Evolutionary conservation across 2,888 invertebrate species (phyloP), one percentile per base, ranked within the genome.

Genomic region (Plusia festucae): DNA sequence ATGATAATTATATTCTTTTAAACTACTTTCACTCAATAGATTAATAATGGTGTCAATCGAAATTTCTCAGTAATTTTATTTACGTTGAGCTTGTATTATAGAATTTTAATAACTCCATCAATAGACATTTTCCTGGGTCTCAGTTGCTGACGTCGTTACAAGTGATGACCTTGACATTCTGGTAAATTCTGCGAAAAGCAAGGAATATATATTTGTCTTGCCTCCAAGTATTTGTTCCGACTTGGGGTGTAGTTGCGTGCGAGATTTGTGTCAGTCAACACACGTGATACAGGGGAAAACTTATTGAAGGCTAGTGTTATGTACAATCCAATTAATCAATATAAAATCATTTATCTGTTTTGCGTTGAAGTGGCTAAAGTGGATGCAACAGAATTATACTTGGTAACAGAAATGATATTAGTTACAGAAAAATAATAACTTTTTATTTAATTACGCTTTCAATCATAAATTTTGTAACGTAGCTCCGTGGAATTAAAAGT

Each of bases 401-500:
- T 30, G 9, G 0, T 9, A 9, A 30, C 9, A 30, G 8, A 27
- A 2, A 24, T 24, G 24, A 24, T 24, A 2, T 13, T 13, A 34
- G 34, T 11, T 34, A 13, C 3, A 3, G 13, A 34, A 15, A n/a
- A 15, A 15, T 24, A 7, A 20, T 22, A 24, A 52, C 13, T 13
- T 52, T n/a, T 24, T 13, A 52, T 24, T 20, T 20, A 52, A 52
- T 7, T 40, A 52, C 15, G 24, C 24, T 11, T 44, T 44, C 5
- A 27, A 57, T n/a, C 20, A 58, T 51, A 16, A 52, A 34, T 30
- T 16, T 44, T 0, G n/a, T 30, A 11, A 2, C 18, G 30, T 9
- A n/a, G 55, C 18, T n/a, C n/a, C 30, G 18, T 11, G 1, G n/a
- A 9, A 53, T 53, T 54, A 51, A 59, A 59, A n/a, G 30, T 59